Evolutionary conservation across 2,888 invertebrate species (phyloP).

Genomic region (Rhamphomyia laevipes): DNA sequence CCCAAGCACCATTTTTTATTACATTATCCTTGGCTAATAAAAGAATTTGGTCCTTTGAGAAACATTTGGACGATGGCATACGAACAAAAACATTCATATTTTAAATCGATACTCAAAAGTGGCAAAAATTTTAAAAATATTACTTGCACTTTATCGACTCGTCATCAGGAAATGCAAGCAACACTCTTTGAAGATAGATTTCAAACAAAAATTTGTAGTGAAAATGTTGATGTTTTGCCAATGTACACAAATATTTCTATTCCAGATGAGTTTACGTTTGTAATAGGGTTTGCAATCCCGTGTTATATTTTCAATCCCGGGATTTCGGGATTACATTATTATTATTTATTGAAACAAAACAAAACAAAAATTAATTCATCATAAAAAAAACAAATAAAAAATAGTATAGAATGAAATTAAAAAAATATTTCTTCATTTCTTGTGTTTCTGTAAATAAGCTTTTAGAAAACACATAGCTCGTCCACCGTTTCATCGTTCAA

Average conservation of each 20-base stretch:
- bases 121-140: constrained; percentile 17
- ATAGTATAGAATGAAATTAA: no score
- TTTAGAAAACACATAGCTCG: no score
- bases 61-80: constrained; percentile 15
- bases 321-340: no score
- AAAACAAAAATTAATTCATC: no score
- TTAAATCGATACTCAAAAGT: constrained; percentile 14
- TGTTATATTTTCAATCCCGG: no score
- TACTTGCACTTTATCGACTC: background rate
- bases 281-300: no score
- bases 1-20: constrained; percentile 14
- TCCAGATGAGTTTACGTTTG: background rate
- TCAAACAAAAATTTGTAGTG: background rate
- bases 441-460: no score
- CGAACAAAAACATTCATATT: constrained; percentile 21
- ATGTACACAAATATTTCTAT: background rate
- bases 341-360: no score
- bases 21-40: constrained; percentile 13
- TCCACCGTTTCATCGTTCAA: no score
- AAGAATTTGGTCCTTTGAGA: constrained; percentile 11
- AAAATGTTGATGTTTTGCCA: background rate
- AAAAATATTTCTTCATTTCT: no score
- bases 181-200: background rate
- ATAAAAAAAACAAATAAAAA: no score
- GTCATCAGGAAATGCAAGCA: constrained; percentile 2